These are phyloP conservation scores for Sericinus montela DNA, from an alignment of 2,888 invertebrate genomes.

Conservation along the genomic window DNA sequence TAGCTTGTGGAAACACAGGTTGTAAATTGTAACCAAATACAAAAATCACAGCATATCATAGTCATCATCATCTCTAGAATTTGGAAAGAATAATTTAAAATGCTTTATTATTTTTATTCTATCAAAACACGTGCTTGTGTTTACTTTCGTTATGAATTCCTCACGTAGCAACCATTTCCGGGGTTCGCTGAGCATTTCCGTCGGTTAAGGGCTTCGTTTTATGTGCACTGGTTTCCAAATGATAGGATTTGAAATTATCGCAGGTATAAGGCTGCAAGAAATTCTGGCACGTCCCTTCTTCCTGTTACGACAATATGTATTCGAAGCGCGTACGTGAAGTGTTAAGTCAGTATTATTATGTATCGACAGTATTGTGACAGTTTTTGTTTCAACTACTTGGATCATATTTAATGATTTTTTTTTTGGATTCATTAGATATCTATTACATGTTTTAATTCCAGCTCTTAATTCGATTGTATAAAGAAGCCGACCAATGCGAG, in stretches of 20 bases:
- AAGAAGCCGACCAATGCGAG: no score
- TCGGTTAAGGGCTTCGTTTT: conserved; percentile 6
- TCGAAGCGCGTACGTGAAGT: conserved; percentile 33
- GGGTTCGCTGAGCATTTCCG: conserved; percentile 6
- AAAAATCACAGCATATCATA: no score
- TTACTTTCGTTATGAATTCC: neutral
- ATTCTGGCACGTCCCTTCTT: conserved; percentile 49
- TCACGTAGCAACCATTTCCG: conserved; percentile 15
- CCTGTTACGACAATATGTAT: conserved; percentile 53
- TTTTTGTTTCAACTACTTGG: neutral
- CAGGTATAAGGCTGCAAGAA: conserved; percentile 31
- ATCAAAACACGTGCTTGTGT: neutral
- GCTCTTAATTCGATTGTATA: no score
- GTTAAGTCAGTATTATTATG: conserved; percentile 8
- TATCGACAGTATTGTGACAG: neutral
- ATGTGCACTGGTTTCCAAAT: conserved; percentile 6
- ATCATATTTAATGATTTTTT: neutral
- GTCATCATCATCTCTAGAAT: no score
- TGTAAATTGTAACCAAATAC: no score
- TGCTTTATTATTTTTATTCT: neutral
- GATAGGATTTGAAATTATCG: neutral
- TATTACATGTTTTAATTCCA: no score
- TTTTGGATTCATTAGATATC: no score
- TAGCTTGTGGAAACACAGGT: no score
- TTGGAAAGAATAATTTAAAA: no score